Conservation (phyloP, 2,113 vertebrate species). For the Himantopus leucocephalus region DNA sequence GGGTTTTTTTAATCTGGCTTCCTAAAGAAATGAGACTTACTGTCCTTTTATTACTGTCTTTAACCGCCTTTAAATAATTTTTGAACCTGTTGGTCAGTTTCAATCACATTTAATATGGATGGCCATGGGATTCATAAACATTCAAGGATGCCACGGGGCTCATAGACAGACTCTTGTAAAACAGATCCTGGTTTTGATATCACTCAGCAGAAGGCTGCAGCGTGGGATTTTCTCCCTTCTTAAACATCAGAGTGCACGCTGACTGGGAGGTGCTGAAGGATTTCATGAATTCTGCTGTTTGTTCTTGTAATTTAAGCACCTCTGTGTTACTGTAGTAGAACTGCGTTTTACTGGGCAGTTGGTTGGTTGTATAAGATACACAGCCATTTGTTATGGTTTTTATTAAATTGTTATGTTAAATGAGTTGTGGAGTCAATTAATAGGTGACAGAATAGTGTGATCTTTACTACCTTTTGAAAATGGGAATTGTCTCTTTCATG, state of each 20-base stretch:
- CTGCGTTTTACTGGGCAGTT: not conserved
- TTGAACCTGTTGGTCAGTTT: not conserved
- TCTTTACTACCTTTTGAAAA: not conserved
- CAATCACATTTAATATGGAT: not conserved
- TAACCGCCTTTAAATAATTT: not conserved
- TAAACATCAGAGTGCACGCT: not conserved
- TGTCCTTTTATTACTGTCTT: not conserved
- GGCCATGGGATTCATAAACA: not conserved
- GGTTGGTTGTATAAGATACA: not conserved
- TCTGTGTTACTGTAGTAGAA: not conserved
- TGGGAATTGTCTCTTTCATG: not conserved
- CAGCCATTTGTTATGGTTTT: not conserved
- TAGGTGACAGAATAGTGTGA: not conserved
- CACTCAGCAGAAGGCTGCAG: not conserved
- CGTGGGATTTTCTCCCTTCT: not conserved
- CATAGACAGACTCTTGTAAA: not conserved
- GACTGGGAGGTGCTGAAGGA: not conserved
- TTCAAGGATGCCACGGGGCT: not conserved
- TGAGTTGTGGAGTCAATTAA: not conserved
- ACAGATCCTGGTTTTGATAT: not conserved
- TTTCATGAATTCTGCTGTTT: not conserved
- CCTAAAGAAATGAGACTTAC: not conserved
- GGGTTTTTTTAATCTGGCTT: not conserved
- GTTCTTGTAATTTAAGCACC: not conserved
- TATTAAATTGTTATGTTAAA: not conserved